Evolutionary conservation across 2,113 vertebrate species (phyloP).

Genomic region (Alligator sinensis): DNA sequence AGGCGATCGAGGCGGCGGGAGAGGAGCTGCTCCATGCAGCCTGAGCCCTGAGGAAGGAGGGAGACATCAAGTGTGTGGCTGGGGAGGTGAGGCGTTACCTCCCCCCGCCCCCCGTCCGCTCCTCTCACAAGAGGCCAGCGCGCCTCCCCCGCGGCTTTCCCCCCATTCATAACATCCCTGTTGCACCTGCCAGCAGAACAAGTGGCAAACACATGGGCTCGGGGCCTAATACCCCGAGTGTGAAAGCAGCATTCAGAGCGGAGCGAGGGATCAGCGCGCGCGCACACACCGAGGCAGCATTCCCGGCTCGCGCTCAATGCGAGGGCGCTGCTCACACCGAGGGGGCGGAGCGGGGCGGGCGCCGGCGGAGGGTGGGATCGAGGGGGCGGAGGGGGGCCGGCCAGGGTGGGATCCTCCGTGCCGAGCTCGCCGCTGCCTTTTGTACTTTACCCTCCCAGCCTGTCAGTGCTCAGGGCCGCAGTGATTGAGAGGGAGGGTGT

Average conservation of each 20-base stretch:
- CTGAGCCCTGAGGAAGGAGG: conserved; percentile 6
- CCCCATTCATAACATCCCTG: background rate
- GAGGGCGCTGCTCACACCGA: background rate
- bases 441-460: conserved; percentile 18
- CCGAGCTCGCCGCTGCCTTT: conserved; percentile 27
- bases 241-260: background rate
- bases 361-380: background rate
- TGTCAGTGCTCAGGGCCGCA: background rate
- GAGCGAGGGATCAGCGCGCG: conserved; percentile 31
- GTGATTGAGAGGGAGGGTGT: background rate
- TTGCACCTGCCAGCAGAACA: background rate
- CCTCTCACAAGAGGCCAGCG: background rate
- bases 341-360: conserved; percentile 31
- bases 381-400: conserved; percentile 14
- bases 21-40: background rate
- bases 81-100: conserved; percentile 9
- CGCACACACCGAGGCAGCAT: background rate
- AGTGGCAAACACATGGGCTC: background rate
- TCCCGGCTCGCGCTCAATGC: background rate
- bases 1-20: background rate
- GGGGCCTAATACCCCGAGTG: background rate
- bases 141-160: background rate
- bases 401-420: background rate
- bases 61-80: conserved; percentile 19
- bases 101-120: background rate